Base-by-base conservation (phyloP, 2,797 vertebrate species). In the Arnoldichthys spilopterus region DNA sequence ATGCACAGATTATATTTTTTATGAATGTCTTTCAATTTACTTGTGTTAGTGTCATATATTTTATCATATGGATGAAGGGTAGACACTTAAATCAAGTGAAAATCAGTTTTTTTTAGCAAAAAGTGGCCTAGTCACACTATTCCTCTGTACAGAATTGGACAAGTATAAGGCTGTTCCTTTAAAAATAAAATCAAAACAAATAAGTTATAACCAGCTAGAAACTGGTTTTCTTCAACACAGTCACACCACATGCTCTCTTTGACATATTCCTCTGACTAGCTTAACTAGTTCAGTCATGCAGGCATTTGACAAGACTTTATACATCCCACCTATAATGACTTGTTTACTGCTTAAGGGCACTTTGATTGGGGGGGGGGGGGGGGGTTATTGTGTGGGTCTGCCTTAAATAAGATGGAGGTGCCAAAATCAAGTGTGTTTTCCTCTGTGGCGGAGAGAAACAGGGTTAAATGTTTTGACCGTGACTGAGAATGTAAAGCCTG, bases 401-500 rank as follows among this genome's bases (percentile, higher is more conserved):
- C 64, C 85, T 86, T 81, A 83, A 86, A 82, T 12, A 32, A 77
- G 67, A 81, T 76, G 24, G 64, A 78, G 82, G 63, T 82, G 68
- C 47, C 84, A 85, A 91, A 87, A 83, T 49, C 85, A 85, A 89
- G 84, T 88, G 86, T 92, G 90, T 90, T 92, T 90, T 83, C 90
- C 89, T 89, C 80, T 74, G 85, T 45, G 67, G 77, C 53, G 81
- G 87, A 90, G 88, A 88, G 87, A 89, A 83, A 78, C 32, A 77
- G 73, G 90, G 91, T 93, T 91, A 92, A 93, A 90, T 89, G 90
- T 90, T 90, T 89, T 92, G 91, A 92, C 91, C 87, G 78, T 87
- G 89, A 90, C 91, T 74, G 80, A 86, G 85, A 91, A 90, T 88
- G 86, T 81, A 83, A 86, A 84, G 86, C 82, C 83, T 89, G 88